Evolutionary conservation across 2,797 vertebrate species (phyloP), one percentile per base, ranked within the genome.

Genomic region (Aphelocoma californica): DNA sequence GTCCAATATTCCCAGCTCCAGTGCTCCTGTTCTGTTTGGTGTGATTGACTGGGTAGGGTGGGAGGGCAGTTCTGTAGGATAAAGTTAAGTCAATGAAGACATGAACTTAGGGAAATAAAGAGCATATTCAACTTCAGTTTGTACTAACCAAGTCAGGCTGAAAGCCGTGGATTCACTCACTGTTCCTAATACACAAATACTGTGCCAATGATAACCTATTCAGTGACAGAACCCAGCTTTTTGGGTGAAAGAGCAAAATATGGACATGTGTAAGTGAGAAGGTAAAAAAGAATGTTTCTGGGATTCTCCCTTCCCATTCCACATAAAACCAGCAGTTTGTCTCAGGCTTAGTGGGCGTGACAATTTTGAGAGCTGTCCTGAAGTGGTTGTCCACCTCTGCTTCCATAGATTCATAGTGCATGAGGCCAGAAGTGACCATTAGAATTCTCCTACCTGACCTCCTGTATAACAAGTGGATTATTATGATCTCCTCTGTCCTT

Each of bases 1-100:
- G 78, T 95, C 97, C 97, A 90, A 93, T 95, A 97, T 95, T 95
- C 84, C 85, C 95, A 93, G 97, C 95, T 97, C 89, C 90, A 83
- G 93, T 95, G 93, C 77, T 95, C 71, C 86, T 92, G 90, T 25
- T 96, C 86, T 77, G 70, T 79, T 95, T 92, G 93, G 82, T 88
- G 91, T 96, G 94, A 97, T 94, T 96, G 95, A 97, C 94, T 95
- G 90, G 26, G 38, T 9, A 87, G 94, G 62, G 88, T 95, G 80
- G 86, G 83, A 96, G 94, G 93, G 88, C 72, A 81, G 47, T 7
- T 91, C 88, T 89, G 44, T 64, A 75, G 51, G 67, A 73, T 93
- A 80, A 95, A 97, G 93, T 92, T 72, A 95, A 93, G 93, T 93
- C 96, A 96, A 44, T 88, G 90, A 70, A 97, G 88, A 86, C 86